Percentiles rank a stretch among this genome's conserved stretches.
Conservation (phyloP, 2,797 vertebrate genomes). For the Mus spretus region DNA sequence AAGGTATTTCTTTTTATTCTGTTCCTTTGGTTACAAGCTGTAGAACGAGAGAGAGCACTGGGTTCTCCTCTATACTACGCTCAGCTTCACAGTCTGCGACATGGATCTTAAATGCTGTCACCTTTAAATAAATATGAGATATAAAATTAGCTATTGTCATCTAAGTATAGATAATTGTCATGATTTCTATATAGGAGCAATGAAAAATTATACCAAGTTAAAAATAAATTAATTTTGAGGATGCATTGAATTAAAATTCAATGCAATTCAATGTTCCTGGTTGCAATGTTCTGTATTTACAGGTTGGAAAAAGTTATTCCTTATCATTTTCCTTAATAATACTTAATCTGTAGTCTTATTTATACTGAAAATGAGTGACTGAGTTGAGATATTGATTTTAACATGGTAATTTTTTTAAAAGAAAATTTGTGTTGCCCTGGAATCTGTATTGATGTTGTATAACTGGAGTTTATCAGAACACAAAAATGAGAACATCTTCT, state of each 20-base stretch:
- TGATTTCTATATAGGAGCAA: neutral
- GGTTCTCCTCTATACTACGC: neutral
- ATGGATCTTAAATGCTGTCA: neutral
- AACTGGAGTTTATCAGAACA: conserved; percentile 11
- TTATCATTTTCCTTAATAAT: conserved; percentile 59
- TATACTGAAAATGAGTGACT: conserved; percentile 23
- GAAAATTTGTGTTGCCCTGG: conserved; percentile 11
- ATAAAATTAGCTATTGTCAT: conserved; percentile 8
- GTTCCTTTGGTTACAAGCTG: neutral
- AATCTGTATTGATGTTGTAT: conserved; percentile 19
- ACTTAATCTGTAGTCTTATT: conserved; percentile 5
- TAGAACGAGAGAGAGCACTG: neutral
- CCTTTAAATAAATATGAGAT: conserved; percentile 27
- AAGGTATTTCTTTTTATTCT: neutral
- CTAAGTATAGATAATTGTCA: neutral
- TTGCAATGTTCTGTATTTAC: conserved; percentile 41
- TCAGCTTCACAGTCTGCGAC: neutral
- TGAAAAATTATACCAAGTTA: neutral
- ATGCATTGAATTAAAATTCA: neutral
- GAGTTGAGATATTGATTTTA: neutral
- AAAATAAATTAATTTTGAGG: neutral
- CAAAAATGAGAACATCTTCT: neutral
- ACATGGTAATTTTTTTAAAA: neutral
- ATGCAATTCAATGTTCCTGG: neutral
- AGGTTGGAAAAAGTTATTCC: neutral